Evolutionary conservation across 2,797 vertebrate genomes (phyloP).

Genomic region (Ctenopoma multispine): DNA sequence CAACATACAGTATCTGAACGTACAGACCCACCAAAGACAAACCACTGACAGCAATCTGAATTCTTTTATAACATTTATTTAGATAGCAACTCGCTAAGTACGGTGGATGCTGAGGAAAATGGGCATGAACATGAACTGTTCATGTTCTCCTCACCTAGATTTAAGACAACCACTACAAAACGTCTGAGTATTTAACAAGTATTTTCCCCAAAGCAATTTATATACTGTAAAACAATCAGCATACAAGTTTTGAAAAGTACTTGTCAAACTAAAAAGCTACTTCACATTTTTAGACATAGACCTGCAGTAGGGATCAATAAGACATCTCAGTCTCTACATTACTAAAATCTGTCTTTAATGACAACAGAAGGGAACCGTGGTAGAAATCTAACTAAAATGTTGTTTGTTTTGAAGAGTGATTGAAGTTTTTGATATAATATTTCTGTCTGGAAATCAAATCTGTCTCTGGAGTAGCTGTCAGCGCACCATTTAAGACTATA

Average conservation of each 20-base stretch:
- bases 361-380: neutral
- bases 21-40: constrained; percentile 3
- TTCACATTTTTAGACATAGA: neutral
- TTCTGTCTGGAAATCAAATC: constrained; percentile 8
- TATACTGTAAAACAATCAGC: neutral
- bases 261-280: constrained; percentile 17
- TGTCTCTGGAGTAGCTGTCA: constrained; percentile 3
- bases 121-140: too few species aligned
- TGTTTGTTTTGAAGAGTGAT: neutral
- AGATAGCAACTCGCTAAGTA: neutral
- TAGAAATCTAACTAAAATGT: neutral
- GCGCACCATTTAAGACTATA: constrained; percentile 29
- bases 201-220: neutral
- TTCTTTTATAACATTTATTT: neutral
- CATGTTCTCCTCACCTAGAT: neutral
- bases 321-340: neutral
- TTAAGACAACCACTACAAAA: neutral
- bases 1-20: constrained; percentile 17
- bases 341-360: neutral
- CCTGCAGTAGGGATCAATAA: neutral
- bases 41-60: neutral
- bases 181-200: constrained; percentile 7
- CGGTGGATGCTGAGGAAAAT: neutral
- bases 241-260: neutral
- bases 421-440: neutral